These are phyloP conservation scores for Calephelis perditalis DNA, from an alignment of 2,888 invertebrate species.

Conservation along the genomic window DNA sequence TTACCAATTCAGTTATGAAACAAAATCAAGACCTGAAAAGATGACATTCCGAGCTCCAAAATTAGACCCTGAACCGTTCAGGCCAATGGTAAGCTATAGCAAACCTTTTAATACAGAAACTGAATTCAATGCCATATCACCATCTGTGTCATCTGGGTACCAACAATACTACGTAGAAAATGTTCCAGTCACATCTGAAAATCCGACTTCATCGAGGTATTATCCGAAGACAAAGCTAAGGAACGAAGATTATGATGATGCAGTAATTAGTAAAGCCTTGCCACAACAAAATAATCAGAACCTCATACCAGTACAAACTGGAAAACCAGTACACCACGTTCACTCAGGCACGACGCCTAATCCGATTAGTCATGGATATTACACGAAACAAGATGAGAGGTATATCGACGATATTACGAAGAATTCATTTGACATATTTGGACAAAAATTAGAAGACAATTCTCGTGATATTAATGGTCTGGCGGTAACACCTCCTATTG, in stretches of 20 bases:
- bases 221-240: conserved; percentile 68
- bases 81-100: conserved; percentile 80
- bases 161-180: conserved; percentile 69
- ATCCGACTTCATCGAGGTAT: conserved; percentile 69
- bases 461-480: conserved; percentile 66
- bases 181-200: conserved; percentile 69
- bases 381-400: conserved; percentile 82
- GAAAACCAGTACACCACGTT: conserved; percentile 50
- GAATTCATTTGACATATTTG: conserved; percentile 86
- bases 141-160: conserved; percentile 54
- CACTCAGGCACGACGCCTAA: conserved; percentile 72
- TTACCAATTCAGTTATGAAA: conserved; percentile 86
- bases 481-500: conserved; percentile 65
- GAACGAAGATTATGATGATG: conserved; percentile 67
- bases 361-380: conserved; percentile 79
- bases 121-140: conserved; percentile 64
- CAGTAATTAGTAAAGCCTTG: conserved; percentile 45
- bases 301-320: conserved; percentile 53
- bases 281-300: conserved; percentile 51
- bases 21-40: conserved; percentile 69
- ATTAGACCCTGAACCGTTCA: conserved; percentile 79
- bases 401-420: conserved; percentile 85
- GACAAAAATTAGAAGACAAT: conserved; percentile 80
- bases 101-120: conserved; percentile 67
- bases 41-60: conserved; percentile 69